phyloP scores from a whole-genome alignment of 1,140 invertebrate genomes.

The Drosophila busckii region DNA sequence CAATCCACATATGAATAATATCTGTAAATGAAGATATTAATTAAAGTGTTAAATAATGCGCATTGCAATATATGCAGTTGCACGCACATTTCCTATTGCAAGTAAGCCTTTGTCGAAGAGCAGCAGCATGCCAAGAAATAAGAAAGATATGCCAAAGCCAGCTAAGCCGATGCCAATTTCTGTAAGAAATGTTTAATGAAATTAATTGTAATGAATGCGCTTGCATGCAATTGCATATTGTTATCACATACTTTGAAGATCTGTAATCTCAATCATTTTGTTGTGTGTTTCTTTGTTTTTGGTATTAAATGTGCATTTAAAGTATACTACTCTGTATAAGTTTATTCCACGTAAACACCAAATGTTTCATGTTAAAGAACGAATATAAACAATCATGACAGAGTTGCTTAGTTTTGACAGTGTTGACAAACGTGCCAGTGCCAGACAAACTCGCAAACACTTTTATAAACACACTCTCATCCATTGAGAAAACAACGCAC shows the following conservation, averaged over 20 bases:
- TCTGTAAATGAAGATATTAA: slow-evolving; percentile 83
- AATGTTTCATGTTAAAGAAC: slow-evolving; percentile 46
- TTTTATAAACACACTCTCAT: no score
- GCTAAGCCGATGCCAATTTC: slow-evolving; percentile 98
- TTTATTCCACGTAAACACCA: slow-evolving; percentile 60
- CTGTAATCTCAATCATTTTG: slow-evolving; percentile 86
- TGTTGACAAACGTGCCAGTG: slow-evolving; percentile 22
- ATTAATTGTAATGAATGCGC: not conserved
- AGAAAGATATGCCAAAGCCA: slow-evolving; percentile 96
- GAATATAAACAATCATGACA: slow-evolving; percentile 55
- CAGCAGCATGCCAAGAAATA: slow-evolving; percentile 96
- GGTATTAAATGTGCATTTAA: slow-evolving; percentile 16
- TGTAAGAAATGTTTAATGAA: slow-evolving; percentile 79
- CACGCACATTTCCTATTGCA: slow-evolving; percentile 97
- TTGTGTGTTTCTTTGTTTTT: no score
- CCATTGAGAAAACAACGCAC: slow-evolving; percentile 15
- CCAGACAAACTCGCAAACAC: not conserved
- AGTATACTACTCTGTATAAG: slow-evolving; percentile 13
- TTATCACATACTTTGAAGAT: slow-evolving; percentile 85
- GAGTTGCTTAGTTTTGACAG: slow-evolving; percentile 24
- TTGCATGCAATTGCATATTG: not conserved
- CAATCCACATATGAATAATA: slow-evolving; percentile 94
- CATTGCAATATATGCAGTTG: not conserved
- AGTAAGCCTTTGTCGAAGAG: slow-evolving; percentile 98
- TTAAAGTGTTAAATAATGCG: not conserved